These are phyloP conservation scores for Ochropleura plecta DNA, from an alignment of 2,888 invertebrate genomes.

Conservation along the genomic window DNA sequence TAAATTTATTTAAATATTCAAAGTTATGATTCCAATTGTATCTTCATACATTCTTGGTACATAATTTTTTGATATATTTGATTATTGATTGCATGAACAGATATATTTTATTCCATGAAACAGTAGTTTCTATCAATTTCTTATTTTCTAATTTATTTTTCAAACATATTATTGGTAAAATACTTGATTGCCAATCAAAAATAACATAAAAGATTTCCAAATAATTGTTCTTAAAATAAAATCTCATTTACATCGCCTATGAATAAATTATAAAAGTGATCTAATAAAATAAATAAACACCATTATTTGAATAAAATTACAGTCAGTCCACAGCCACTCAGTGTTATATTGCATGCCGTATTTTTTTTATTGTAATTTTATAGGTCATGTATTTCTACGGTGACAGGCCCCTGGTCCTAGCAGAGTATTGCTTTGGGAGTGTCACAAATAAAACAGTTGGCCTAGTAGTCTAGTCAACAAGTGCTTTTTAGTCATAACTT, in stretches of 20 bases:
- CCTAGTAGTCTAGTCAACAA: too few relatives aligned
- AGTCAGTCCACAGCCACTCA: conserved; percentile 72
- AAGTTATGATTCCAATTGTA: conserved; percentile 50
- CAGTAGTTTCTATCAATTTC: conserved; percentile 32
- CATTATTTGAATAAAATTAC: conserved; percentile 56
- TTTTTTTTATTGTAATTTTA: conserved; percentile 1
- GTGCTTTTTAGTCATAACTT: too few relatives aligned
- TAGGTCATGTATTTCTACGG: background rate
- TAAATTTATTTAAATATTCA: conserved; percentile 54
- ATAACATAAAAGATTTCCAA: conserved; percentile 13
- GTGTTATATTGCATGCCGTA: conserved; percentile 40
- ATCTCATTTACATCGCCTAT: conserved; percentile 18
- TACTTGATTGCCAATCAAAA: conserved; percentile 40
- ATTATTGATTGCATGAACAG: conserved; percentile 22
- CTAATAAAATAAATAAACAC: conserved; percentile 56
- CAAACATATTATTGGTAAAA: conserved; percentile 52
- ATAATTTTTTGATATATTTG: conserved; percentile 34
- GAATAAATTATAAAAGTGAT: conserved; percentile 48
- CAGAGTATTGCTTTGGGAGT: background rate
- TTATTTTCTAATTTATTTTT: conserved; percentile 43
- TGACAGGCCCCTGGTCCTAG: background rate
- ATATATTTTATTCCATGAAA: conserved; percentile 21
- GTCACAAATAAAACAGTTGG: background rate
- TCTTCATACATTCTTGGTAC: conserved; percentile 23
- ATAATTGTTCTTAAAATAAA: conserved; percentile 32